Evolutionary conservation across 2,797 vertebrate genomes (phyloP), one percentile per base, ranked within the genome.

Genomic region (Synanceia verrucosa): DNA sequence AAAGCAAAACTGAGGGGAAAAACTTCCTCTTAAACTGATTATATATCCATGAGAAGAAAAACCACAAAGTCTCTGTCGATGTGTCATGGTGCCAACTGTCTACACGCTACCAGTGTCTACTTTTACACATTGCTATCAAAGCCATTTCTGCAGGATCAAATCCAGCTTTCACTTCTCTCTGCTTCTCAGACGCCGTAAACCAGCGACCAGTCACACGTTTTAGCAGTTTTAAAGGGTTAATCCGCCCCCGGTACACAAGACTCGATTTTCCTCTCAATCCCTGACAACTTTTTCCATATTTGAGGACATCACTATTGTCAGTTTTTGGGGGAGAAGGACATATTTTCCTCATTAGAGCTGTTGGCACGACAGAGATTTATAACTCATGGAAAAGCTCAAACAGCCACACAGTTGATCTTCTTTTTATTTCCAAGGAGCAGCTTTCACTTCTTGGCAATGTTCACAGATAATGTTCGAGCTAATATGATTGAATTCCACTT

Each of bases 21-120:
- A 92, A 86, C 80, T 84, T 90, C 87, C 90, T 91, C 85, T 93
- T 92, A 91, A 93, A 93, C 89, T 91, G 91, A 93, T 93, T 92
- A 91, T 92, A 89, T 79, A 75, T 91, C 91, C 92, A 93, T 86
- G 90, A 88, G 92, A 91, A 90, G 86, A 87, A 66, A 92, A 91
- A 85, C 91, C 92, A 85, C 91, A 93, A 79, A 55, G 77, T 83
- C 86, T 83, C 78, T 76, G 64, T 86, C 62, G 18, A 78, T 81
- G 73, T 84, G 80, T 82, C 62, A 53, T 83, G 86, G 89, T 92
- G 90, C 90, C 90, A 86, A 87, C 72, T 72, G 92, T 93, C 90
- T 93, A 91, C 90, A 91, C 91, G 88, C 92, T 76, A 91, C 83
- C 87, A 87, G 78, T 72, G 88, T 86, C 84, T 90, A 73, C 87